These are phyloP conservation scores for Gallinago solitaria DNA, from an alignment of 2,797 vertebrate species.

Conservation along the genomic window DNA sequence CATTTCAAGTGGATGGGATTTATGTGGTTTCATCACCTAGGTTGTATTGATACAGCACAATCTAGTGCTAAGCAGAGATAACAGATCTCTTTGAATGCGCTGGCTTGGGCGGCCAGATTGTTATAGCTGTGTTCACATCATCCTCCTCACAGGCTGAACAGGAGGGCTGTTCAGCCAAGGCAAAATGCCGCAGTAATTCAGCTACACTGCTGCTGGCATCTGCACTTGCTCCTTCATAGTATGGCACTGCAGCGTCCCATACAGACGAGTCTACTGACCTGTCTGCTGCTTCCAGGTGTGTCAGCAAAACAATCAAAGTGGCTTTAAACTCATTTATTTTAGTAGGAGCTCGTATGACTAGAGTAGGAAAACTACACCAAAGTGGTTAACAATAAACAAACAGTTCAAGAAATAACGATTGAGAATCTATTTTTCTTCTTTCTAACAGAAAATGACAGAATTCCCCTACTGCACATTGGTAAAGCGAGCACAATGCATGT, in stretches of 20 bases:
- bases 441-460: background rate
- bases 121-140: background rate
- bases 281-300: background rate
- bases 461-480: background rate
- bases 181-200: background rate
- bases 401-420: background rate
- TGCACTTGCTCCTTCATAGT: background rate
- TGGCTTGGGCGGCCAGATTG: background rate
- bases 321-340: background rate
- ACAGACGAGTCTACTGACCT: background rate
- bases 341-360: background rate
- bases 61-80: background rate
- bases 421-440: background rate
- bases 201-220: background rate
- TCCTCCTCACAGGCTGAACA: background rate
- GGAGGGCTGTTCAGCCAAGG: background rate
- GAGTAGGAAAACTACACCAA: background rate
- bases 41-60: background rate
- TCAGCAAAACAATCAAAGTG: background rate
- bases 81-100: background rate
- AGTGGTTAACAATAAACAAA: background rate
- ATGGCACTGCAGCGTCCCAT: background rate
- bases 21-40: background rate
- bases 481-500: accelerated
- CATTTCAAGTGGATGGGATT: background rate